These are phyloP conservation scores for Campylomormyrus tamandua DNA, from an alignment of 2,113 vertebrate species.

Conservation along the genomic window DNA sequence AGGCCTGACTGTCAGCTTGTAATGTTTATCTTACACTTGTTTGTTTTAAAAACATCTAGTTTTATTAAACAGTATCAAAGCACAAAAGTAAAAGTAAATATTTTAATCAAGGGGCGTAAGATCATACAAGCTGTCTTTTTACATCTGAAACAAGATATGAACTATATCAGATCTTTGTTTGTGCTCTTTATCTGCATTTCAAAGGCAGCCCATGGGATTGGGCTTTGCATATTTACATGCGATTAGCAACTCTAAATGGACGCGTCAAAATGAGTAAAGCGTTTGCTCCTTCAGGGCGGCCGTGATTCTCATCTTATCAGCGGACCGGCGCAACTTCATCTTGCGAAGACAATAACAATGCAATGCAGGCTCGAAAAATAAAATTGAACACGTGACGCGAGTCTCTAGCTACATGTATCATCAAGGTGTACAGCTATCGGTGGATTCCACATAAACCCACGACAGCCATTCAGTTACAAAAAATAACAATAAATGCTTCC, in stretches of 20 bases:
- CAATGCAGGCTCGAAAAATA: not conserved
- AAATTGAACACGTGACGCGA: not conserved
- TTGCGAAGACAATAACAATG: not conserved
- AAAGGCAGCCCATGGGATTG: constrained; percentile 59
- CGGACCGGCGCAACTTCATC: not conserved
- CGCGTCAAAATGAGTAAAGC: constrained; percentile 62
- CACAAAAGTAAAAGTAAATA: constrained; percentile 15
- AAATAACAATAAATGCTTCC: not conserved
- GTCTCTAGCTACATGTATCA: not conserved
- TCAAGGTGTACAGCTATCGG: not conserved
- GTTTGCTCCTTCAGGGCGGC: constrained; percentile 50
- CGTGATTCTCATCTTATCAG: constrained; percentile 61
- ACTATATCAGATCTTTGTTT: constrained; percentile 49
- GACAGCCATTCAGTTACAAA: not conserved
- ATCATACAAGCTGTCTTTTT: constrained; percentile 18
- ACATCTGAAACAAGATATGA: constrained; percentile 16
- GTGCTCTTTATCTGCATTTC: constrained; percentile 63
- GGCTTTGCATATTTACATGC: constrained; percentile 70
- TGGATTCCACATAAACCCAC: not conserved
- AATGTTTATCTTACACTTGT: not conserved
- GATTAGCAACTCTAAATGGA: constrained; percentile 69
- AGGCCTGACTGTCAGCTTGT: not conserved
- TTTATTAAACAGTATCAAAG: not conserved
- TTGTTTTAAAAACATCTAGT: not conserved
- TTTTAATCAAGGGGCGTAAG: not conserved